Evolutionary conservation across 2,888 invertebrate species (phyloP).

Genomic region (Aethes cnicana): DNA sequence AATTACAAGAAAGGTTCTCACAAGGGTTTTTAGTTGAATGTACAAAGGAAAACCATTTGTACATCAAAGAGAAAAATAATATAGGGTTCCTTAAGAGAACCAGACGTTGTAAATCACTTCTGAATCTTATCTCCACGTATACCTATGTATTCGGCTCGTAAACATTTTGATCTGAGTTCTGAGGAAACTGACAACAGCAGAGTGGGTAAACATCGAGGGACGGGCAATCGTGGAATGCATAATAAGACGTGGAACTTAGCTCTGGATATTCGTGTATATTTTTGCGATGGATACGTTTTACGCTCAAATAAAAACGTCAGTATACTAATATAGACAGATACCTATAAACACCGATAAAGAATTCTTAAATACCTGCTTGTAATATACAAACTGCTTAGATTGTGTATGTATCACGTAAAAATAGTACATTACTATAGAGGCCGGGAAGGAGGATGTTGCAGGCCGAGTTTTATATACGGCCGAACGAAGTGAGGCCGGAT

Average conservation of each 20-base stretch:
- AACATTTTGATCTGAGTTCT: conserved; percentile 44
- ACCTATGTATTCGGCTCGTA: conserved; percentile 36
- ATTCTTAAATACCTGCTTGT: too few relatives aligned
- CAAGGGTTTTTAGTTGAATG: conserved; percentile 16
- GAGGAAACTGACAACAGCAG: conserved; percentile 44
- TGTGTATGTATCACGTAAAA: too few relatives aligned
- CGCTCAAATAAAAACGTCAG: background rate
- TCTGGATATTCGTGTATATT: conserved; percentile 23
- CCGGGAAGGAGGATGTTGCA: too few relatives aligned
- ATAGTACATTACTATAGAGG: too few relatives aligned
- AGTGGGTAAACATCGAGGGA: conserved; percentile 39
- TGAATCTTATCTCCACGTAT: conserved; percentile 42
- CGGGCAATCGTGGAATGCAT: conserved; percentile 48
- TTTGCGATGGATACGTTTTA: background rate
- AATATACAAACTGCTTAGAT: too few relatives aligned
- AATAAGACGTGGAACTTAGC: conserved; percentile 41
- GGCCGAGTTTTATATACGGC: too few relatives aligned
- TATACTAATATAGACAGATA: background rate
- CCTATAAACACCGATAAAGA: background rate
- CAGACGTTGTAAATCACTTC: conserved; percentile 31
- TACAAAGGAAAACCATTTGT: conserved; percentile 13
- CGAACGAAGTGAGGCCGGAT: too few relatives aligned
- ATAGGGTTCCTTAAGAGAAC: conserved; percentile 27
- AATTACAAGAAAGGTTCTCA: conserved; percentile 10
- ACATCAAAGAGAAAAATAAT: conserved; percentile 29